phyloP scores from a whole-genome alignment of 2,113 vertebrate species.

The Microtus montanus region DNA sequence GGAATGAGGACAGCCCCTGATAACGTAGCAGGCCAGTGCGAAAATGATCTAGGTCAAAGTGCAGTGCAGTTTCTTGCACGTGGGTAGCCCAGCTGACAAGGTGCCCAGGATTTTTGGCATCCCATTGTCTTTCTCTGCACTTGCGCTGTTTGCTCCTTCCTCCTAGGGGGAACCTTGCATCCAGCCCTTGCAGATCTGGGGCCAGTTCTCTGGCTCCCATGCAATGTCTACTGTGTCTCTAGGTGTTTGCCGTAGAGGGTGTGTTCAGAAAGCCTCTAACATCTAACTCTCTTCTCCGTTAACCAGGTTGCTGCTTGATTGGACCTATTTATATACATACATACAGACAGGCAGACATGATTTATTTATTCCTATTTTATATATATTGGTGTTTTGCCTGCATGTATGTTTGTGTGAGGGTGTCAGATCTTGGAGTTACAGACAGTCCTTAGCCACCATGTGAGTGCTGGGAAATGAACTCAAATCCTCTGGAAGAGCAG shows the following conservation, averaged over 20 bases:
- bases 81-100: background rate
- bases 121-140: background rate
- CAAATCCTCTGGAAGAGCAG: background rate
- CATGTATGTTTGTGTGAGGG: background rate
- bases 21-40: background rate
- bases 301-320: background rate
- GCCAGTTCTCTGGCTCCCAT: background rate
- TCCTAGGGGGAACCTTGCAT: background rate
- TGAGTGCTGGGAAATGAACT: background rate
- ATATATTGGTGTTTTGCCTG: background rate
- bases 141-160: background rate
- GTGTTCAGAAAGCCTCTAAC: background rate
- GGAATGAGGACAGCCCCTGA: background rate
- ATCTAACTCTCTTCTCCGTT: background rate
- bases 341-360: background rate
- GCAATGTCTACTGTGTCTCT: fast-evolving
- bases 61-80: fast-evolving
- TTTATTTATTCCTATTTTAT: background rate
- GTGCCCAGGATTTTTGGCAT: background rate
- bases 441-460: background rate
- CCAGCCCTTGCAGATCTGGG: background rate
- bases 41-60: background rate
- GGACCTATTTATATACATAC: background rate
- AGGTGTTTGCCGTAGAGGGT: background rate
- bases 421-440: background rate